Base-by-base conservation (phyloP, 2,888 invertebrate genomes). In the Limenitis camilla region DNA sequence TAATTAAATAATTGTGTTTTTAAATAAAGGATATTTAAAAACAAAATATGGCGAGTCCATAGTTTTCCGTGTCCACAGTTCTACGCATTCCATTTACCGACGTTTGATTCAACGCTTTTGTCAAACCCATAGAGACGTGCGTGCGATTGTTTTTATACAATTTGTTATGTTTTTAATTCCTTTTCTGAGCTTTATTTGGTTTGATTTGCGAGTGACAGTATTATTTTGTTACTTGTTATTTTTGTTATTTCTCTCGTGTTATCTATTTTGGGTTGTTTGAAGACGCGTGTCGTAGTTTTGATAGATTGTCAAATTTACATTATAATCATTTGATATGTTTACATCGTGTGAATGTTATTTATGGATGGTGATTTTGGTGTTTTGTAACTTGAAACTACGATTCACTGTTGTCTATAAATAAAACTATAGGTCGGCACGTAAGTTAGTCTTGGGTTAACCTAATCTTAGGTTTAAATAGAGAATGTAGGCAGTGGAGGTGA, bases 91-190 rank as follows among this genome's bases (percentile, higher is more conserved):
- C 81, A 81, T 82, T 79, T 80, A 10, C 76, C 78, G 76, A 71
- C 77, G 78, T 82, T 78, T 79, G 80, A 82, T 82, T 81, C 78
- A 76, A 78, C 75, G 73, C 78, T 78, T 82, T 79, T 73, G 81
- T 82, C 79, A 83, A 85, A 81, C 79, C 77, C 78, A 72, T 80
- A 78, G 80, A 85, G 83, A 83, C 83, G 72, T 74, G 68, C 70
- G 70, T 69, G 64, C 80, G 74, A 83, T 83, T 86, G 85, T 86
- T 85, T 86, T 86, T 84, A 81, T 81, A 85, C 82, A 84, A 83
- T 83, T 81, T 76, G 73, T 78, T 36, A 36, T 36, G 38, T 71
- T 69, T 71, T 77, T 74, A 74, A 68, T 69, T 75, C 75, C 74
- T 75, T 59, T 58, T 56, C 63, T 60, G 63, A 69, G 69, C 76